Conservation (phyloP, 2,797 vertebrate genomes). For the Apogon hyalosoma region DNA sequence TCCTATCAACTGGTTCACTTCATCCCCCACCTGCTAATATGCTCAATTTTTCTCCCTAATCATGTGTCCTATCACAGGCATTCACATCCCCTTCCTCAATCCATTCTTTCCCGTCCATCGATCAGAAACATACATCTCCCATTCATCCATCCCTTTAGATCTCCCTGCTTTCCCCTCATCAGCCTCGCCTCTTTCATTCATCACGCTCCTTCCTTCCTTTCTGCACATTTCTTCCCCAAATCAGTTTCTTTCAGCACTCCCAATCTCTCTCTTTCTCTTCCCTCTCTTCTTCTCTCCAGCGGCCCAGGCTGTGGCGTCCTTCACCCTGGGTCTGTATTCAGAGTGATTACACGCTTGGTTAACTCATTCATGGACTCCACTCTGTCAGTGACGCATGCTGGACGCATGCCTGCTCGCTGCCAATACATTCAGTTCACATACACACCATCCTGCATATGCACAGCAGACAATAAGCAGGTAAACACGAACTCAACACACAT, state of each 20-base stretch:
- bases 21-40: constrained; percentile 27
- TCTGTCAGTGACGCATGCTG: constrained; percentile 46
- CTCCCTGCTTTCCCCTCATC: constrained; percentile 20
- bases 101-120: background rate
- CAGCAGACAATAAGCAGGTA: constrained; percentile 4
- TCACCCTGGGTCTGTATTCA: constrained; percentile 60
- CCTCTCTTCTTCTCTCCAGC: constrained; percentile 31
- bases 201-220: constrained; percentile 2
- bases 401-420: constrained; percentile 25
- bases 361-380: constrained; percentile 65
- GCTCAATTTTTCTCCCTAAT: constrained; percentile 29
- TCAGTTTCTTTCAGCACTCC: constrained; percentile 28
- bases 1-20: constrained; percentile 16
- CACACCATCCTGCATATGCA: constrained; percentile 15
- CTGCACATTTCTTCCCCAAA: constrained; percentile 33
- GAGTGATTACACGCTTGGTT: constrained; percentile 73
- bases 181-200: constrained; percentile 28
- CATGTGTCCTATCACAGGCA: constrained; percentile 41
- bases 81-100: constrained; percentile 28
- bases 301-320: constrained; percentile 40
- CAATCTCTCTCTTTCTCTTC: constrained; percentile 3
- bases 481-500: background rate
- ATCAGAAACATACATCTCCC: constrained; percentile 1
- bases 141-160: constrained; percentile 10
- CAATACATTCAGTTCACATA: constrained; percentile 19